phyloP scores from a whole-genome alignment of 2,113 vertebrate genomes.

The Tychaedon coryphoeus region DNA sequence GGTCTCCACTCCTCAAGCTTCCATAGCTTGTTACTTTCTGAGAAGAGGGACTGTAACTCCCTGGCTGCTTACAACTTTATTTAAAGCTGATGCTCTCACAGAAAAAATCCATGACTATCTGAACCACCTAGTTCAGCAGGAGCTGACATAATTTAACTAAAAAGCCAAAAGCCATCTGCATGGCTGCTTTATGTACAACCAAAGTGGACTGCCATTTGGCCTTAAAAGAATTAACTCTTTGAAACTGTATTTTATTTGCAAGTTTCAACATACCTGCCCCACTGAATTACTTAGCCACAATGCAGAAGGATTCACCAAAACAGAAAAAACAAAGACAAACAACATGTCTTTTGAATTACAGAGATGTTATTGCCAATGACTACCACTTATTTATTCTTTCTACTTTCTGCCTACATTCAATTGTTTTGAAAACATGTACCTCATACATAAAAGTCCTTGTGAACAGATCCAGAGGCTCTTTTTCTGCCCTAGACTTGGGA shows the following conservation, averaged over 20 bases:
- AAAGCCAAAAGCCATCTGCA: not conserved
- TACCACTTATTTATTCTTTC: not conserved
- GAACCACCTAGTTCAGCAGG: not conserved
- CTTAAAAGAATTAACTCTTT: not conserved
- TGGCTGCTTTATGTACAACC: fast-evolving
- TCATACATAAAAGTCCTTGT: not conserved
- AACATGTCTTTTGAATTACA: fast-evolving
- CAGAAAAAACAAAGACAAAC: not conserved
- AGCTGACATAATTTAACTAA: not conserved
- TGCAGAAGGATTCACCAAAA: not conserved
- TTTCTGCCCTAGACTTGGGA: not conserved
- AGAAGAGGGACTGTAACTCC: not conserved
- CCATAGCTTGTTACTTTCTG: not conserved
- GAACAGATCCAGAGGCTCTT: not conserved
- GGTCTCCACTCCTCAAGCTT: not conserved
- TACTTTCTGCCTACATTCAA: not conserved
- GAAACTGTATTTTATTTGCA: not conserved
- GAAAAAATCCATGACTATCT: not conserved
- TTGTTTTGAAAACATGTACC: not conserved
- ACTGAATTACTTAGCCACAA: not conserved
- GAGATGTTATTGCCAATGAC: not conserved
- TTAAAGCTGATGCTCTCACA: not conserved
- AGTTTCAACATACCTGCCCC: not conserved
- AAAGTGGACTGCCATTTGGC: not conserved
- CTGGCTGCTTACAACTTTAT: not conserved